Conservation (phyloP, 2,113 vertebrate species). For the Carassius gibelio region DNA sequence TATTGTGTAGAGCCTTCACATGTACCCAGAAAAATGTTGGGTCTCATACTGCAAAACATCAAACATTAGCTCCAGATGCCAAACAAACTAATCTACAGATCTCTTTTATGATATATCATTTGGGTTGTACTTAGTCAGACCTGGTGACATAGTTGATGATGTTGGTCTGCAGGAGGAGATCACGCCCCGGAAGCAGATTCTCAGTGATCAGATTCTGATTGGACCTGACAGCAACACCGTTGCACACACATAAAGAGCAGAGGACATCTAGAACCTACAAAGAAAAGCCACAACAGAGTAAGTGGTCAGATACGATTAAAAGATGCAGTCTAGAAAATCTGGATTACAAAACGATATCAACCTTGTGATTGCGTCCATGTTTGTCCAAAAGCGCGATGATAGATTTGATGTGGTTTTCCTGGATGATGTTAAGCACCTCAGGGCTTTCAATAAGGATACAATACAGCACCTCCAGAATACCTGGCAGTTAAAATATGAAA, state of each 20-base stretch:
- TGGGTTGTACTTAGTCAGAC: constrained; percentile 60
- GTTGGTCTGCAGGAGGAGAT: constrained; percentile 88
- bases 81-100: background rate
- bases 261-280: constrained; percentile 88
- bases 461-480: constrained; percentile 93
- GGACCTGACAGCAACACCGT: constrained; percentile 90
- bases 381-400: constrained; percentile 93
- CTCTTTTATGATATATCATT: background rate
- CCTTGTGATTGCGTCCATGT: constrained; percentile 94
- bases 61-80: constrained; percentile 8
- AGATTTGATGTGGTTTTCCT: constrained; percentile 94
- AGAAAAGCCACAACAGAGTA: background rate
- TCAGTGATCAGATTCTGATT: constrained; percentile 96
- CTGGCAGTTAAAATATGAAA: constrained; percentile 63
- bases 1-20: constrained; percentile 90
- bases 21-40: constrained; percentile 90
- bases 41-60: constrained; percentile 83
- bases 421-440: constrained; percentile 92
- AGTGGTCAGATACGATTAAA: background rate
- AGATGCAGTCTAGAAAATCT: background rate
- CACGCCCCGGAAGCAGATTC: constrained; percentile 89
- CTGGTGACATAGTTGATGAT: constrained; percentile 92
- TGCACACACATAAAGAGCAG: constrained; percentile 92
- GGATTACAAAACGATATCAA: constrained; percentile 48
- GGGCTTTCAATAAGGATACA: constrained; percentile 94